Evolutionary conservation across 2,113 vertebrate genomes (phyloP), one percentile per base, ranked within the genome.

Genomic region (Sorex araneus): DNA sequence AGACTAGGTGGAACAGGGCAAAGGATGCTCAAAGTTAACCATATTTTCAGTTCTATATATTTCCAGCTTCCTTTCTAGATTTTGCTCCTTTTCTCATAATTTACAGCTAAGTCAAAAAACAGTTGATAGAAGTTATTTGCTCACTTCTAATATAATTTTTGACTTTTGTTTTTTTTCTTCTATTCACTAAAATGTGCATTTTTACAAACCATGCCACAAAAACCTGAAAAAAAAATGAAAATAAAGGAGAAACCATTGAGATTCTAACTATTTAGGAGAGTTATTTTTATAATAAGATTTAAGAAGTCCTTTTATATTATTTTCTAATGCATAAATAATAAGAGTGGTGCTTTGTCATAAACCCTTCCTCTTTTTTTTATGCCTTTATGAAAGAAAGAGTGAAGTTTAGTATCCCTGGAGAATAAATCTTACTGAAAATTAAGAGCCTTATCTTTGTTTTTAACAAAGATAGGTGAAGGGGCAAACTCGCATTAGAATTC

Each of bases 81-180:
- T 78, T 78, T 92, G 28, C 75, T 36, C 77, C 27, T 43, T 90
- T 75, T 28, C 36, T 73, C 84, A 64, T 1, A 78, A 13, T 32
- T 40, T 91, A 89, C 89, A 77, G 13, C 9, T 28, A 87, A 36
- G 34, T 64, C 64, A 45, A 43, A 75, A 45, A 93, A 89, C 84
- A 36, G 6, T 43, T 70, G 36, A 40, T 87, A 73, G 30, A 82
- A 78, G 27, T 75, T 67, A n/a, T 67, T 86, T 85, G 54, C n/a
- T 79, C 11, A 81, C 50, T 25, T 87, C 16, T 34, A 80, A 30
- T 63, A 18, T 91, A 64, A 76, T 50, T 84, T 57, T 79, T 89
- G 47, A 80, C 64, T 28, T 1, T 57, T 84, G 16, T 64, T 63
- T 30, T 34, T 64, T 63, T 81, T 89, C 80, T 80, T 25, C 23